phyloP scores from a whole-genome alignment of 2,888 invertebrate genomes.

The Drosophila mimetica region DNA sequence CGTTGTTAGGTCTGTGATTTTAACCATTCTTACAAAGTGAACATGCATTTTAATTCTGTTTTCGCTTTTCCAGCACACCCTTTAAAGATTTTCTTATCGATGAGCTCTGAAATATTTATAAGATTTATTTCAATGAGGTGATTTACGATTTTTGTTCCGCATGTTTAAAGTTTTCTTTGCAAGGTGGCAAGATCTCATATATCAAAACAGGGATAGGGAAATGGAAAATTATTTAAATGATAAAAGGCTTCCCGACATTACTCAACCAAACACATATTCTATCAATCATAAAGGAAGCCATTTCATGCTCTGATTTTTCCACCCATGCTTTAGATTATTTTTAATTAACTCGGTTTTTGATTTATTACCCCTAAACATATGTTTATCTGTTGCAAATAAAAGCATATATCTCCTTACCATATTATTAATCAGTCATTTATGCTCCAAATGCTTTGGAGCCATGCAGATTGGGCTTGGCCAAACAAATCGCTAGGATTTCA shows the following conservation, averaged over 20 bases:
- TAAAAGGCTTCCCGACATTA: not conserved
- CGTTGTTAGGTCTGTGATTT: constrained; percentile 39
- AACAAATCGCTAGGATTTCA: constrained; percentile 42
- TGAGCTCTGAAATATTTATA: not conserved
- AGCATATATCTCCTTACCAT: not conserved
- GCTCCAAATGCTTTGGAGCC: constrained; percentile 16
- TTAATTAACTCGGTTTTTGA: constrained; percentile 21
- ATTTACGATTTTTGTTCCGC: not conserved
- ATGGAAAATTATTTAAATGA: not conserved
- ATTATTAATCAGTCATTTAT: constrained; percentile 39
- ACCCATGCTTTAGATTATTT: constrained; percentile 5
- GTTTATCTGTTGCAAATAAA: constrained; percentile 23
- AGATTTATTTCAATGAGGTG: not conserved
- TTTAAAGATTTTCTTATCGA: not conserved
- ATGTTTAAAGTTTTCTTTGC: not conserved
- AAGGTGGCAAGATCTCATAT: constrained; percentile 3
- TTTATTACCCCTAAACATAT: constrained; percentile 23
- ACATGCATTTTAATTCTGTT: not conserved
- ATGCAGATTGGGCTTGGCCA: constrained; percentile 14
- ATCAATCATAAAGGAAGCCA: constrained; percentile 18
- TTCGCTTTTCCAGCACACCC: not conserved
- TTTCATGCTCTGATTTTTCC: constrained; percentile 8
- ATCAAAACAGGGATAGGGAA: constrained; percentile 1
- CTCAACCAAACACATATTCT: not conserved
- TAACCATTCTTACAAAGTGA: not conserved